Evolutionary conservation across 2,113 vertebrate genomes (phyloP).

Genomic region (Platysternon megacephalum): DNA sequence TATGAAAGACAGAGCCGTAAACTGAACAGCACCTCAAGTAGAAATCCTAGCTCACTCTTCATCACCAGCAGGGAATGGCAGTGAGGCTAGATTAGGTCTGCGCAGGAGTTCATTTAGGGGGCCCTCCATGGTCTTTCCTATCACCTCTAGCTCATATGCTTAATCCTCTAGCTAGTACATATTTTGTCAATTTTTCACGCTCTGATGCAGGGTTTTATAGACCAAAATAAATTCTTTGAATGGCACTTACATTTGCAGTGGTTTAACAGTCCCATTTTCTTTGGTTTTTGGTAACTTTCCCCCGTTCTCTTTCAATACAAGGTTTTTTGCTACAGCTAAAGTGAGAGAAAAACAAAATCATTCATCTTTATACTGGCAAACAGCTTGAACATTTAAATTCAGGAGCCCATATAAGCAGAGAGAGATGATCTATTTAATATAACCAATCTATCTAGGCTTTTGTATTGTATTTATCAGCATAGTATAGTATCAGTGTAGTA

Average conservation of each 20-base stretch:
- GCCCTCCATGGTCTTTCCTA: background rate
- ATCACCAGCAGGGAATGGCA: background rate
- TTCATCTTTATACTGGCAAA: background rate
- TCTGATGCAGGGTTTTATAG: background rate
- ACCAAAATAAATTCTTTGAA: background rate
- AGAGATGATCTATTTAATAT: background rate
- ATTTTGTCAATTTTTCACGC: background rate
- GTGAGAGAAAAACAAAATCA: background rate
- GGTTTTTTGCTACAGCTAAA: background rate
- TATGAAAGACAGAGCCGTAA: background rate
- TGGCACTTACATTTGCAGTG: background rate
- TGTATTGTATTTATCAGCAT: background rate
- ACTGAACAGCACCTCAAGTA: background rate
- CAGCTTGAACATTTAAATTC: background rate
- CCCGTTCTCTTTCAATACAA: background rate
- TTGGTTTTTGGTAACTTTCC: background rate
- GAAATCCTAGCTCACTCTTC: background rate
- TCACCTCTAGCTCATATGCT: background rate
- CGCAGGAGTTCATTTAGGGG: background rate
- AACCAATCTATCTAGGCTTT: background rate
- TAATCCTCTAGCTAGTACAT: background rate
- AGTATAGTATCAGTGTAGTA: background rate
- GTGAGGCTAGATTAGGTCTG: background rate
- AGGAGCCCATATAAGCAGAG: background rate
- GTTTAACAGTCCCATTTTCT: background rate